Evolutionary conservation across 2,113 vertebrate species (phyloP), one percentile per base, ranked within the genome.

Genomic region (Hiodon tergisus): DNA sequence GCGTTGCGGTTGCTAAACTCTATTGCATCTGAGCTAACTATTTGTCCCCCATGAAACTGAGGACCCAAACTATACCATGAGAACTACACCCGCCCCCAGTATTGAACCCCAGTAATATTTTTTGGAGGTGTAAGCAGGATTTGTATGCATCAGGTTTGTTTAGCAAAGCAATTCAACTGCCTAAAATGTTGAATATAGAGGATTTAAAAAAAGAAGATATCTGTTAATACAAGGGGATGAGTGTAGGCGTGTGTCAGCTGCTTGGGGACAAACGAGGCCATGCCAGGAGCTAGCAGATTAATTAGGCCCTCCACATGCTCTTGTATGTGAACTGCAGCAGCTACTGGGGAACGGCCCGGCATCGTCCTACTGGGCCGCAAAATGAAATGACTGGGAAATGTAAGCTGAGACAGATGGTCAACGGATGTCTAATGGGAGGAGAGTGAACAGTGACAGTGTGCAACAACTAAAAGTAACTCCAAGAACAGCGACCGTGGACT

Each of bases 261-360:
- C 82, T 80, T 72, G 77, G 76, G 76, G 79, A 85, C 80, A 78
- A 52, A 69, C 72, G 77, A 76, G 83, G 80, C 77, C 46, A 80
- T 81, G 86, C 80, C 82, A 84, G 84, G 78, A 83, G 81, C 85
- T 81, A 55, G 81, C 74, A 68, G 73, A 88, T 86, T 90, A 89
- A 90, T 90, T 89, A 90, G 81, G 85, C 80, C 86, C 87, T 86
- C 89, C 78, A 74, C 89, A 89, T 89, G 88, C 77, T 87, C 85
- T 86, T 83, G 85, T 88, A 89, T 85, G 86, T 84, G 78, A 79
- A 81, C 80, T 82, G 85, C 80, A 76, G 77, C 80, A 77, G 83
- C 73, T 68, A 79, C 73, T 78, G 69, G 82, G 85, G 84, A 82
- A 85, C 83, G 54, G 82, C 81, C 85, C 83, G 54, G 82, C 81